A percentile compares a stretch with the other conserved stretches of the same genome.
phyloP scores from a whole-genome alignment of 2,888 invertebrate genomes.

The Nipponacmea schrenckii region DNA sequence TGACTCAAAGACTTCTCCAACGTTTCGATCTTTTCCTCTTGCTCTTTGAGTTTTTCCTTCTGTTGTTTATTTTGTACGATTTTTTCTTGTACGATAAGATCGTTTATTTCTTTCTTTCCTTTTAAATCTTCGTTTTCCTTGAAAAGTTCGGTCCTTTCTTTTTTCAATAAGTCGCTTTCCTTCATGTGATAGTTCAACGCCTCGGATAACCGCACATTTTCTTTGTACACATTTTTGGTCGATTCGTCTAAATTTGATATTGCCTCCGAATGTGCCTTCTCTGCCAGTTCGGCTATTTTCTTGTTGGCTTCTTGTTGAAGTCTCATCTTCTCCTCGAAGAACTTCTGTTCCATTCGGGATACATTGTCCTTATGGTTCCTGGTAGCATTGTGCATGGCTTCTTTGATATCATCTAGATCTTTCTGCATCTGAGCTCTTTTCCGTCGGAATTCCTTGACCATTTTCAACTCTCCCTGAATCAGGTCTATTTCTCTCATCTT shows the following conservation, averaged over 20 bases:
- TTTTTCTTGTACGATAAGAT: constrained; percentile 64
- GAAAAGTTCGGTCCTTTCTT: constrained; percentile 46
- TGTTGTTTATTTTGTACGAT: constrained; percentile 56
- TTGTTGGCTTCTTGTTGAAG: constrained; percentile 67
- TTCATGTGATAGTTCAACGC: constrained; percentile 63
- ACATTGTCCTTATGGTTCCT: constrained; percentile 64
- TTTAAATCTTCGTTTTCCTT: constrained; percentile 56
- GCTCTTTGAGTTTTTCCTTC: constrained; percentile 60
- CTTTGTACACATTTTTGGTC: constrained; percentile 68
- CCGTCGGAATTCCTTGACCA: constrained; percentile 66
- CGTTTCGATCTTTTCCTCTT: constrained; percentile 60
- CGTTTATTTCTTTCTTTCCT: constrained; percentile 62
- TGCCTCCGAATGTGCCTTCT: constrained; percentile 67
- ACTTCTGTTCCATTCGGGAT: constrained; percentile 66
- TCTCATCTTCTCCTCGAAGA: constrained; percentile 69
- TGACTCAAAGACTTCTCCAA: constrained; percentile 65
- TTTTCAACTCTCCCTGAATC: constrained; percentile 65
- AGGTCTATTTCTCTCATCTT: constrained; percentile 63
- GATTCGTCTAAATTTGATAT: constrained; percentile 67
- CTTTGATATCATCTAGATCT: constrained; percentile 68
- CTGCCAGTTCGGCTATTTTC: constrained; percentile 67
- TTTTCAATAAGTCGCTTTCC: constrained; percentile 62
- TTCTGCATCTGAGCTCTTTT: constrained; percentile 66
- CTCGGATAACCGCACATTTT: constrained; percentile 65
- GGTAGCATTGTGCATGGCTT: constrained; percentile 63